These are phyloP conservation scores for Channa argus DNA, from an alignment of 2,113 vertebrate genomes.

Conservation along the genomic window DNA sequence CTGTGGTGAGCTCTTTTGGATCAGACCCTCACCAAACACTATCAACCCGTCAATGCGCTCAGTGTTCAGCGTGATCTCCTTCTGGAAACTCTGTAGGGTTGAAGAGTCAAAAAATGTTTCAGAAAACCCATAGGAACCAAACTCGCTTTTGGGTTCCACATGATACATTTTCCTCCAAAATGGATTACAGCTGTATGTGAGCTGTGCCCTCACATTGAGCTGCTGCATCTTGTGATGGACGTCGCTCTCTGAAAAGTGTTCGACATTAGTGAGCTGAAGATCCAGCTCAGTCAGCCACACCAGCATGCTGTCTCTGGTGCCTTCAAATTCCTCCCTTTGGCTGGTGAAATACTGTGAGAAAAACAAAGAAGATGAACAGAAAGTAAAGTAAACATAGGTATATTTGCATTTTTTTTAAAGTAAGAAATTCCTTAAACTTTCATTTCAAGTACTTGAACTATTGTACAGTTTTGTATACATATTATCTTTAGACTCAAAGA, in stretches of 20 bases:
- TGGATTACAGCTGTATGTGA: background rate
- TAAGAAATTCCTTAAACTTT: too few relatives aligned
- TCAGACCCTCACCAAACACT: constrained; percentile 92
- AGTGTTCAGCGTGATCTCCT: constrained; percentile 92
- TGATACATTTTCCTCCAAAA: background rate
- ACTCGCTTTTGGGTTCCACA: too few relatives aligned
- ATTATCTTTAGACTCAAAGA: too few relatives aligned
- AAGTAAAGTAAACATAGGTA: too few relatives aligned
- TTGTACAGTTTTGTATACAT: too few relatives aligned
- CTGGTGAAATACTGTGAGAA: constrained; percentile 89
- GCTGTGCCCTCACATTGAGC: constrained; percentile 86
- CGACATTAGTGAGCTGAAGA: constrained; percentile 95
- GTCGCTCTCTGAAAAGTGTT: constrained; percentile 95
- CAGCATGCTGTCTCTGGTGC: constrained; percentile 89
- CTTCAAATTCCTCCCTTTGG: constrained; percentile 94
- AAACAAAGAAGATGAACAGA: background rate
- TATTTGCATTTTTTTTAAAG: too few relatives aligned
- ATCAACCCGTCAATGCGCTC: constrained; percentile 95
- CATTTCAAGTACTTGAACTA: too few relatives aligned
- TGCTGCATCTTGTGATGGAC: constrained; percentile 94
- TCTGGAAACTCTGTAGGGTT: constrained; percentile 90
- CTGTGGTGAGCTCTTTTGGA: constrained; percentile 90
- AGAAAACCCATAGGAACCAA: constrained; percentile 6
- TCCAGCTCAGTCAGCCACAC: constrained; percentile 98
- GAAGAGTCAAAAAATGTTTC: background rate